Evolutionary conservation across 1,140 invertebrate species (phyloP).

Genomic region (Trypoxylus dichotomus): DNA sequence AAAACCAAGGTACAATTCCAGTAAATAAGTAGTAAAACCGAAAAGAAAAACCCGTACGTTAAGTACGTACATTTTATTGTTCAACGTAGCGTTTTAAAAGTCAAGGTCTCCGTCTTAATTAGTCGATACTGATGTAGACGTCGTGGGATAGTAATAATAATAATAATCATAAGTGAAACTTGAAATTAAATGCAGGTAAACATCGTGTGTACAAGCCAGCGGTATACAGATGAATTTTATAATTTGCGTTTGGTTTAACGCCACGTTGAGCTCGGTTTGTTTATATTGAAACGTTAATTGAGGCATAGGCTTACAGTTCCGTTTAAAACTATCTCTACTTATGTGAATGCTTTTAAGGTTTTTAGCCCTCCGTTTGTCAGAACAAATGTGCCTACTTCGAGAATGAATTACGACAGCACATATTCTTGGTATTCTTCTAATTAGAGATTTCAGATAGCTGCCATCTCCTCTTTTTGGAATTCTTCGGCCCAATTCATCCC

Average conservation of each 20-base stretch:
- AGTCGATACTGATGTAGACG: not conserved
- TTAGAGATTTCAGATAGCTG: no score
- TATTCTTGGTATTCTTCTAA: no score
- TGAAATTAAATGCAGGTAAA: constrained; percentile 1
- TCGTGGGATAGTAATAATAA: not conserved
- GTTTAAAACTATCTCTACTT: no score
- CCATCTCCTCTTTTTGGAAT: no score
- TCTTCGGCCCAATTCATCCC: no score
- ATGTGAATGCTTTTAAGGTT: no score
- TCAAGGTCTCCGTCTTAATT: not conserved
- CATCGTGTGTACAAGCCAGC: not conserved
- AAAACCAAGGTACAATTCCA: no score
- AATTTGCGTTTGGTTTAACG: not conserved
- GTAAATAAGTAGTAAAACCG: no score
- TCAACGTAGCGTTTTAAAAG: constrained; percentile 1
- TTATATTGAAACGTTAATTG: not conserved
- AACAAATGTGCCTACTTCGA: no score
- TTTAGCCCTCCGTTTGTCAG: no score
- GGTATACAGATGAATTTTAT: no score
- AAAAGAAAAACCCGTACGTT: not conserved
- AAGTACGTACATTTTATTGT: not conserved
- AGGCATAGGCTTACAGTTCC: not conserved
- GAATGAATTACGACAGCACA: no score
- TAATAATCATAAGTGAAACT: not conserved
- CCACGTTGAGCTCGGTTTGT: not conserved